Evolutionary conservation across 2,113 vertebrate species (phyloP).

Genomic region (Aythya baeri): DNA sequence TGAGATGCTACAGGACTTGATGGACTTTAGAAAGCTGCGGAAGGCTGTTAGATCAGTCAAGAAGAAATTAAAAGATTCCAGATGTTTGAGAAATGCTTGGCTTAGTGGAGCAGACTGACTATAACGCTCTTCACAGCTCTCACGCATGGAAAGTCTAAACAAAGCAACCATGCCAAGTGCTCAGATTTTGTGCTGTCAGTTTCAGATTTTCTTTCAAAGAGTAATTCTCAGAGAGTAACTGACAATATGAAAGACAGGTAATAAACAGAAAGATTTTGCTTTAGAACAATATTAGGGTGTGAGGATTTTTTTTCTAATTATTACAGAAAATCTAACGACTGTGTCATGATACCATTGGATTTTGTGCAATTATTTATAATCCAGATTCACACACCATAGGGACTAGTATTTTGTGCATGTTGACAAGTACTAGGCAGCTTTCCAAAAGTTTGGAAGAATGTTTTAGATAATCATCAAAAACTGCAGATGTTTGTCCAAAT

Average conservation of each 20-base stretch:
- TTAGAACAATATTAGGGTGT: neutral
- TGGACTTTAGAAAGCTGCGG: neutral
- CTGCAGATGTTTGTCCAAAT: neutral
- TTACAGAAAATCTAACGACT: neutral
- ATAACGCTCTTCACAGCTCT: neutral
- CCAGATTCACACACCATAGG: neutral
- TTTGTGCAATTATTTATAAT: neutral
- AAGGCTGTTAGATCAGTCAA: neutral
- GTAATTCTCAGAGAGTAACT: neutral
- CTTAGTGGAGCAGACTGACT: neutral
- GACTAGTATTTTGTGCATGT: neutral
- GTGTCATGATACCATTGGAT: neutral
- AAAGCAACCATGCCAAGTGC: neutral
- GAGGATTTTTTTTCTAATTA: neutral
- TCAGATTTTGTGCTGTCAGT: neutral
- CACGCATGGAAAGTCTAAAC: neutral
- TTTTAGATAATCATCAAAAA: neutral
- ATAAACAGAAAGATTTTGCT: neutral
- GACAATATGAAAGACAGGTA: neutral
- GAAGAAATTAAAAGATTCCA: slow-evolving; percentile 1
- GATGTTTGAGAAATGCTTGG: slow-evolving; percentile 44
- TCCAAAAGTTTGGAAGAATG: neutral
- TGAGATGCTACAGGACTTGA: neutral
- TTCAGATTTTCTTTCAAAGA: neutral
- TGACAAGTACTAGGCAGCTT: neutral